These are phyloP conservation scores for Apis cerana DNA, from an alignment of 1,140 invertebrate species.

Conservation along the genomic window DNA sequence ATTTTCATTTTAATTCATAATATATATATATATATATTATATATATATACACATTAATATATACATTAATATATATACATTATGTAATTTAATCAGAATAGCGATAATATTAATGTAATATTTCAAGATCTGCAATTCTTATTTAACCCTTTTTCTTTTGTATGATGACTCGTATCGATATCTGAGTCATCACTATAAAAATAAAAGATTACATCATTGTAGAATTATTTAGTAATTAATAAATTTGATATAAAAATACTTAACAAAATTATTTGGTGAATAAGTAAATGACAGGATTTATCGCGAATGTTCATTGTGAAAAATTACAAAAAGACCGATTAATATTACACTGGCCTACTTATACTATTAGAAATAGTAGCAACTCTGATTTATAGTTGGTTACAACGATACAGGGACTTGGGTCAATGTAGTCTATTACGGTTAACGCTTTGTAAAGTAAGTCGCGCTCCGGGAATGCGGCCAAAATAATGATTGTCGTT, in stretches of 20 bases:
- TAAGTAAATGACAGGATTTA: background rate
- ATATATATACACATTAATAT: too few species aligned
- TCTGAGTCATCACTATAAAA: background rate
- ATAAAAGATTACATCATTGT: background rate
- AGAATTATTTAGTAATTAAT: background rate
- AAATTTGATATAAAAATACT: background rate
- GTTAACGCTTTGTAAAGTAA: conserved; percentile 69
- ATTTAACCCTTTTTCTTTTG: conserved; percentile 41
- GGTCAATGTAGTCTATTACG: conserved; percentile 72
- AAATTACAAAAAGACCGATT: background rate
- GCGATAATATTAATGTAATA: conserved; percentile 17
- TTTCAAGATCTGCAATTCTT: conserved; percentile 48
- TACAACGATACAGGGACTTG: conserved; percentile 57
- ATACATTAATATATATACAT: background rate
- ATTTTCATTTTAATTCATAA: background rate
- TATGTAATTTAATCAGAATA: conserved; percentile 22
- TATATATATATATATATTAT: background rate
- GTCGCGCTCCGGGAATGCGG: conserved; percentile 71
- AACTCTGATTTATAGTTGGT: conserved; percentile 72
- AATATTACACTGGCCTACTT: conserved; percentile 35
- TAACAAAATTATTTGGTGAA: background rate
- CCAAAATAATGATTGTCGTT: conserved; percentile 74
- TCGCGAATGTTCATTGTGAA: background rate
- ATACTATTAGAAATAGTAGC: conserved; percentile 62
- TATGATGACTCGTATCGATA: background rate